Evolutionary conservation across 2,888 invertebrate species (phyloP), one percentile per base, ranked within the genome.

Genomic region (Sphecodes monilicornis): DNA sequence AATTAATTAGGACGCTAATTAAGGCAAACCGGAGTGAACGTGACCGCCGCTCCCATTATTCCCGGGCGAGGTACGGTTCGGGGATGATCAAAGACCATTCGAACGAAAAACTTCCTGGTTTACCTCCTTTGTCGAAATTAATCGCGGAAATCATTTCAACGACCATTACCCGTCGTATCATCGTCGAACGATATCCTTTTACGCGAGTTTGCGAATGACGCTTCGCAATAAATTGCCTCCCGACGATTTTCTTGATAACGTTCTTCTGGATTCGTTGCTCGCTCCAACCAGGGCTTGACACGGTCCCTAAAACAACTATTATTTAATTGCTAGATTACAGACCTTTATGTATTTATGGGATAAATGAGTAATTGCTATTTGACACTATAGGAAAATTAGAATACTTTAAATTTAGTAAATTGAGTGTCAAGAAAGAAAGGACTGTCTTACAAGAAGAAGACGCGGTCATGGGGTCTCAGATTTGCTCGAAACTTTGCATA

Each of bases 1-100:
- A 88, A 88, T 89, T 89, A 89, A 88, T 90, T 88, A 88, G 80
- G 74, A 81, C 81, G 84, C 83, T 89, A 89, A 89, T 89, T 89
- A 89, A 88, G 82, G 88, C 71, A 81, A 86, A 69, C 84, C 84
- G 74, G 74, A 81, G 78, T 66, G 90, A 90, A 68, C 84, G 82
- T 80, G 83, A 88, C 66, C 86, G 74, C 66, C 46, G 43, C 76
- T 84, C 72, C 81, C 90, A 85, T 90, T 89, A 90, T 90, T 85
- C 86, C 68, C n/a, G 46, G 43, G 74, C 54, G 77, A 80, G 86
- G 76, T 72, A 76, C 72, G 76, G 86, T 81, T 85, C 68, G 57
- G 76, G 66, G 73, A 78, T 84, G 89, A 86, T 89, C 88, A 89
- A 89, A 89, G 88, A 72, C 80, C 77, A 80, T 32, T 64, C 68